A percentile compares a stretch with the other conserved stretches of the same genome.
These are phyloP conservation scores for Oxyura jamaicensis DNA, from an alignment of 2,113 vertebrate species.

Conservation along the genomic window DNA sequence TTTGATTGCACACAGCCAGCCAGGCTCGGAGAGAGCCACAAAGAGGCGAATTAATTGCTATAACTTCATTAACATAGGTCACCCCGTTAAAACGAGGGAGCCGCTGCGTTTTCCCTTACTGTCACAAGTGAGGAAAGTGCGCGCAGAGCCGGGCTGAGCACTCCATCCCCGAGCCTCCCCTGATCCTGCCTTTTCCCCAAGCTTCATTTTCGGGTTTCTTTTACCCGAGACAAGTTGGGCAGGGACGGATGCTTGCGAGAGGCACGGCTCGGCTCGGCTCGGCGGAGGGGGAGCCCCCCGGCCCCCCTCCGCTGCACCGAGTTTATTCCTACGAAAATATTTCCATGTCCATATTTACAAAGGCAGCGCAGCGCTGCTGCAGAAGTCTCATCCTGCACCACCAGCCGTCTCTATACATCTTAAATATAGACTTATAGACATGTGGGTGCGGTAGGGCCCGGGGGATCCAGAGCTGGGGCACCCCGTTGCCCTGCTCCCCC, in stretches of 20 bases:
- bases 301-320: neutral
- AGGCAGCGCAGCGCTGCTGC: neutral
- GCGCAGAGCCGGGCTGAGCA: neutral
- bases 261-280: neutral
- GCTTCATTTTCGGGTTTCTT: neutral
- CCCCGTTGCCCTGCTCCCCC: neutral
- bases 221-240: neutral
- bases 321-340: neutral
- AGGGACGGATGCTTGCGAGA: neutral
- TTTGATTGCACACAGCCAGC: constrained; percentile 53
- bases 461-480: accelerated
- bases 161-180: neutral
- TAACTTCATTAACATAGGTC: constrained; percentile 79
- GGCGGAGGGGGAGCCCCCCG: neutral
- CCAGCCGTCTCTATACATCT: neutral
- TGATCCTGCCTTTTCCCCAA: neutral
- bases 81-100: constrained; percentile 70
- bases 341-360: neutral
- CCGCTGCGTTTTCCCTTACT: constrained; percentile 19
- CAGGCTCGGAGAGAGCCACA: constrained; percentile 66
- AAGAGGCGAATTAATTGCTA: constrained; percentile 77
- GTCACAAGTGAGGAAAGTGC: constrained; percentile 37
- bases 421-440: neutral
- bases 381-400: neutral
- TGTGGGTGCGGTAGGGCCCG: neutral